Base-by-base conservation (phyloP, 2,113 vertebrate species). In the Mohoua ochrocephala region DNA sequence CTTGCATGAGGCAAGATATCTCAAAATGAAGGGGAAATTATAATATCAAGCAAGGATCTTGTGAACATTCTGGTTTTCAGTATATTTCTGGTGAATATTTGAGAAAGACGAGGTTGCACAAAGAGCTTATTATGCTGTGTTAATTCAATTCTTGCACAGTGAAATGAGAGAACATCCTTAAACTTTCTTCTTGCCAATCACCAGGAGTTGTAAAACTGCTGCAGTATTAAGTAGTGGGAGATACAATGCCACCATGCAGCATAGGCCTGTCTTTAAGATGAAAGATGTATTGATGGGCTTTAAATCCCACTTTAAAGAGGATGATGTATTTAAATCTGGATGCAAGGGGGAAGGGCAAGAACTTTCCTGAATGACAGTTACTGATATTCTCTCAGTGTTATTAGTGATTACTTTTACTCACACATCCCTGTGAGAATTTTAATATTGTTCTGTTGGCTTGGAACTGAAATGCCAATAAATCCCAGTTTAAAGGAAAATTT, bases 401-500 rank as follows among this genome's bases (percentile, higher is more conserved):
- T 64, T 94, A 96, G 81, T 94, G 81, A 97, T 88, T 92, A 83
- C 74, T 95, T 92, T 96, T 97, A 95, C 76, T 94, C 64, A 16
- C 44, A 63, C 42, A 49, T 50, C 57, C 37, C 64, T 85, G 47
- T 85, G 59, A 96, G 93, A 96, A 91, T 42, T 74, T 95, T 94
- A 87, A 86, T 96, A 93, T 90, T 91, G 39, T 76, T 92, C 89
- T 95, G n/a, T 93, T 90, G 64, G 4, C 10, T 76, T 92, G 81
- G 54, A 92, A 52, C 82, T 88, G 93, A 96, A 97, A 93, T 22
- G n/a, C 53, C 47, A 35, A 68, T 92, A 94, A 96, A 97, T 95
- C 69, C 94, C 53, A 41, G 80, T 94, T 88, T 95, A 91, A 96
- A 96, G 52, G 73, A 92, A 95, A 95, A 91, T 95, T 96, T 96